Evolutionary conservation across 2,888 invertebrate species (phyloP).

Genomic region (Phengaris arion): DNA sequence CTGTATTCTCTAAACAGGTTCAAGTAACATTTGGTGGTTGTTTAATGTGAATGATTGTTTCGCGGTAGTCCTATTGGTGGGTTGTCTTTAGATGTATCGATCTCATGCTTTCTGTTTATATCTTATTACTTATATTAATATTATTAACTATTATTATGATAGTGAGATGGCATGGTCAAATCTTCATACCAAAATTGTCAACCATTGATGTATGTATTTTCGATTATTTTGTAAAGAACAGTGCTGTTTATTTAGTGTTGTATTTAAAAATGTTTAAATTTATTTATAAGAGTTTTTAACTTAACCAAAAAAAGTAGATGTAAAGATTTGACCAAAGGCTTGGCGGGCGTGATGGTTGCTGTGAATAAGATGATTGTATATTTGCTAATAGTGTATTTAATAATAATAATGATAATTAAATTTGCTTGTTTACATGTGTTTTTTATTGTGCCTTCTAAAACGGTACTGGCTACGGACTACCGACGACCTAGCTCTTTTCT

Average conservation of each 20-base stretch:
- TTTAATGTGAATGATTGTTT: conserved; percentile 23
- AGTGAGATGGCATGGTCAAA: conserved; percentile 32
- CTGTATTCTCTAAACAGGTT: background rate
- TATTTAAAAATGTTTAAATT: conserved; percentile 15
- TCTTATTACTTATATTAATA: conserved; percentile 28
- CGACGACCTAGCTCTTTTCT: too few relatives aligned
- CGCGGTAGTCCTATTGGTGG: conserved; percentile 40
- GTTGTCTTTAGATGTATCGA: conserved; percentile 41
- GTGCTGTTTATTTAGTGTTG: conserved; percentile 22
- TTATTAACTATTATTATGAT: conserved; percentile 30
- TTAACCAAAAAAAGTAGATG: conserved; percentile 32
- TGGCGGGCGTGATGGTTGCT: conserved; percentile 43
- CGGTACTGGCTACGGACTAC: too few relatives aligned
- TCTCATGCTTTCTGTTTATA: conserved; percentile 40
- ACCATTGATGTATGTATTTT: conserved; percentile 18
- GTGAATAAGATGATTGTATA: conserved; percentile 54
- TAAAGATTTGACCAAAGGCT: conserved; percentile 50
- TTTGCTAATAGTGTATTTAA: conserved; percentile 53
- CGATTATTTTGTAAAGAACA: conserved; percentile 16
- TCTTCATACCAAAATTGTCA: conserved; percentile 30
- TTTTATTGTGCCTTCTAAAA: conserved; percentile 35
- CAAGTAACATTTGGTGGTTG: background rate
- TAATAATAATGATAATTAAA: conserved; percentile 62
- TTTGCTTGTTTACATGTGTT: conserved; percentile 58
- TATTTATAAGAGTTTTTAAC: conserved; percentile 4